Evolutionary conservation across 30 jellyfish, hydroid and myxozoan genomes (phyloP).

Genomic region (Sanderia malayensis): DNA sequence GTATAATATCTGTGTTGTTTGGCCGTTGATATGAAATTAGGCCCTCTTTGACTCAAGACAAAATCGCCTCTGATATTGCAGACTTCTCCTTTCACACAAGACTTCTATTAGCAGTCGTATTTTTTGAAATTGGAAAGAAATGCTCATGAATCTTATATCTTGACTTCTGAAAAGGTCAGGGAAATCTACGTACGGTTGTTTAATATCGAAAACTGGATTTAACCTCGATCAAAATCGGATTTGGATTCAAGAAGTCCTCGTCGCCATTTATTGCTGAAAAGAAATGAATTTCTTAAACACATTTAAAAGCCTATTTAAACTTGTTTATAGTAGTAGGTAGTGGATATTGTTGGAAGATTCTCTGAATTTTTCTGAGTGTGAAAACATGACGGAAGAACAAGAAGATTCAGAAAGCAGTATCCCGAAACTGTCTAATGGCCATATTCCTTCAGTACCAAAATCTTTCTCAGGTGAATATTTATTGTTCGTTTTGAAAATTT

Average conservation of each 20-base stretch:
- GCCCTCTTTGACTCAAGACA: too few relatives aligned
- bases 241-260: neutral
- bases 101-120: neutral
- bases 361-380: neutral
- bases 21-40: too few relatives aligned
- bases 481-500: too few relatives aligned
- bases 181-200: too few relatives aligned
- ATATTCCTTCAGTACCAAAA: conserved; percentile 51
- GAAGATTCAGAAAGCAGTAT: conserved; percentile 4
- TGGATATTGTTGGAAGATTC: neutral
- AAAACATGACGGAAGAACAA: neutral
- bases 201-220: too few relatives aligned
- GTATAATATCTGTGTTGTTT: too few relatives aligned
- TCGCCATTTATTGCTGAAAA: neutral
- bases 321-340: neutral
- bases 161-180: neutral
- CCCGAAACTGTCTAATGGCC: conserved; percentile 29
- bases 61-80: too few relatives aligned
- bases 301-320: neutral
- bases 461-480: conserved; percentile 31
- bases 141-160: neutral
- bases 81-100: too few relatives aligned
- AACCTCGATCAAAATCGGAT: neutral
- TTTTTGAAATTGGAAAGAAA: neutral
- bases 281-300: neutral